A percentile compares a stretch with the other conserved stretches of the same genome.
Conservation (phyloP, 2,888 invertebrate genomes). For the Oscheius sp. region DNA sequence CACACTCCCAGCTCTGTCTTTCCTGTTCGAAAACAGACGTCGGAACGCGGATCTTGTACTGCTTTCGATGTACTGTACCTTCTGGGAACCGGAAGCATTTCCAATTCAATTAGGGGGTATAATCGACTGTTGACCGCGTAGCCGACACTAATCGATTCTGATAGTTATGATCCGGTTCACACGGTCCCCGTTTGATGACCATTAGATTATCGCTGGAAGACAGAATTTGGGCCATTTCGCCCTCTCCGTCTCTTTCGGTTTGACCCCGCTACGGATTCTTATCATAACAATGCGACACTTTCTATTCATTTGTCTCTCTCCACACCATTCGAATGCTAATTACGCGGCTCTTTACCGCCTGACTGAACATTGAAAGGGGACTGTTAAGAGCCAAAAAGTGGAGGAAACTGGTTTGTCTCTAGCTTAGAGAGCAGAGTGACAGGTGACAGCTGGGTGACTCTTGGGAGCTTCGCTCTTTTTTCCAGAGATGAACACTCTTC, state of each 20-base stretch:
- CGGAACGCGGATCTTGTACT: too few relatives aligned
- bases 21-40: too few relatives aligned
- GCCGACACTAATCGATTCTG: slow-evolving; percentile 31
- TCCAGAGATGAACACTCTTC: background rate
- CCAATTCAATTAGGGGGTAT: too few relatives aligned
- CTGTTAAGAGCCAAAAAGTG: too few relatives aligned
- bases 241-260: background rate
- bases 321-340: slow-evolving; percentile 26
- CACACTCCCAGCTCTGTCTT: too few relatives aligned
- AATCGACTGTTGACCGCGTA: background rate
- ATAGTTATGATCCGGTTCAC: slow-evolving; percentile 37
- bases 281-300: slow-evolving; percentile 27
- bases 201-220: slow-evolving; percentile 32
- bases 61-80: too few relatives aligned
- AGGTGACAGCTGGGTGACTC: slow-evolving; percentile 10
- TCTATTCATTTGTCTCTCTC: background rate
- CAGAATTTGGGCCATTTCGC: slow-evolving; percentile 28
- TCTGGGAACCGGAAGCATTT: too few relatives aligned
- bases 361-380: too few relatives aligned
- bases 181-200: slow-evolving; percentile 35
- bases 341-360: background rate
- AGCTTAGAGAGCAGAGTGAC: background rate
- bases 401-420: too few relatives aligned
- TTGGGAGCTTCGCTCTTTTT: background rate
- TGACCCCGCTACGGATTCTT: slow-evolving; percentile 5